These are phyloP conservation scores for Andricus grossulariae DNA, from an alignment of 1,140 invertebrate species.

Conservation along the genomic window DNA sequence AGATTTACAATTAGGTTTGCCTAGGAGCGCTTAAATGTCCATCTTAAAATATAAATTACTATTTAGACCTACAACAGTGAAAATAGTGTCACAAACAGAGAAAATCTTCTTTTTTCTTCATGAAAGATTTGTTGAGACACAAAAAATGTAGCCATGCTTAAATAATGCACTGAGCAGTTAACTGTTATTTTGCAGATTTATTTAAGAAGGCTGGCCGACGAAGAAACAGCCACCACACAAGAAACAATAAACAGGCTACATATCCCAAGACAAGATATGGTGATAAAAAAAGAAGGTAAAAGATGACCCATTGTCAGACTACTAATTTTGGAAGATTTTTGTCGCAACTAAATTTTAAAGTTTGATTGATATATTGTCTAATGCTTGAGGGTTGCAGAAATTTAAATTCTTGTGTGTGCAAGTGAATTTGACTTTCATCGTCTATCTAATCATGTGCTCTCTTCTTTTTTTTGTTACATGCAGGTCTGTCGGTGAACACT, in stretches of 20 bases:
- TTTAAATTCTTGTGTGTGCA: neutral
- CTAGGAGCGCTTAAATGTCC: neutral
- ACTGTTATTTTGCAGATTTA: slow-evolving; percentile 72
- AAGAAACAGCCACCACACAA: slow-evolving; percentile 69
- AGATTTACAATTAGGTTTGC: no score
- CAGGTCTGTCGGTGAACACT: slow-evolving; percentile 75
- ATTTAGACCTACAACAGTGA: neutral
- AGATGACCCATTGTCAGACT: slow-evolving; percentile 39
- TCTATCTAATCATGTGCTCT: neutral
- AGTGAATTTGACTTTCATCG: neutral
- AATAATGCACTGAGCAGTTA: slow-evolving; percentile 11
- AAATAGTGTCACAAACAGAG: no score
- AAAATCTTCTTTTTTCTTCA: no score
- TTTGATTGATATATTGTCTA: neutral
- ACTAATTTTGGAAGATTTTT: slow-evolving; percentile 29
- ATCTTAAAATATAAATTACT: neutral
- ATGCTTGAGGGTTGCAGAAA: neutral
- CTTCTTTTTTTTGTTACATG: slow-evolving; percentile 46
- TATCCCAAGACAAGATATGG: slow-evolving; percentile 68
- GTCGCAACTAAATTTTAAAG: slow-evolving; percentile 9
- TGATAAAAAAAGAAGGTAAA: slow-evolving; percentile 76
- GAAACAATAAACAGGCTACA: slow-evolving; percentile 67
- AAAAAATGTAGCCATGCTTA: no score
- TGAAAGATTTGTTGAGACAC: no score
- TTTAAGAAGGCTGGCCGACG: slow-evolving; percentile 77